Base-by-base conservation (phyloP, 2,113 vertebrate genomes). In the Sterna hirundo region DNA sequence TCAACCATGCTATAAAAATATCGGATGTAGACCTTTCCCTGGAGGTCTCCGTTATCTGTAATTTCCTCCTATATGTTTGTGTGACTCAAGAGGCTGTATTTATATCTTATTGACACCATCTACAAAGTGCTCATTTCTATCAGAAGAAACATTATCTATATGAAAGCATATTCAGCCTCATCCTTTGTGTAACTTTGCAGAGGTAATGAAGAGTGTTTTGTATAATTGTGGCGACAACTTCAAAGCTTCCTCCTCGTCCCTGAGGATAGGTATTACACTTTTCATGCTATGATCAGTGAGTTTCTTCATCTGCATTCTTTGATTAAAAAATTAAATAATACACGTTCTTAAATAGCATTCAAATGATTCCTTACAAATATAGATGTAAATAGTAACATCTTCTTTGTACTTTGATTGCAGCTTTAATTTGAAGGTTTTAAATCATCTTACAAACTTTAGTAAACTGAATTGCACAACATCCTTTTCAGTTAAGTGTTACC, bases 101-200 rank as follows among this genome's bases (percentile, higher is more conserved):
- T 91, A 15, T 81, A 75, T 55, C 68, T 95, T 88, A 88, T 71
- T 94, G 77, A 89, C 61, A 93, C 55, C 8, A 66, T 51, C 38
- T 93, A 64, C 66, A 90, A 93, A 88, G n/a, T 82, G 23, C 34
- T 82, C 10, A 61, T 74, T 94, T 97, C 77, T 91, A 15, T 76
- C 69, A 93, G 74, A 91, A 89, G 69, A 75, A 95, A 81, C 66
- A 72, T 81, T 83, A 70, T 62, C 60, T 89, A 9, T 68, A 89
- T 91, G 72, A 93, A 97, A 94, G 42, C 42, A 36, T 89, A 36
- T 82, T 75, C 74, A 85, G 34, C 25, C 71, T 87, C 36, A 90
- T 74, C 60, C 32, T 92, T 92, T 91, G 52, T 76, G 40, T 25
- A 72, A 23, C 36, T 86, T 85, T 64, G 23, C 58, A 91, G 70